Base-by-base conservation (phyloP, 2,888 invertebrate genomes). In the Epiblema foenella region DNA sequence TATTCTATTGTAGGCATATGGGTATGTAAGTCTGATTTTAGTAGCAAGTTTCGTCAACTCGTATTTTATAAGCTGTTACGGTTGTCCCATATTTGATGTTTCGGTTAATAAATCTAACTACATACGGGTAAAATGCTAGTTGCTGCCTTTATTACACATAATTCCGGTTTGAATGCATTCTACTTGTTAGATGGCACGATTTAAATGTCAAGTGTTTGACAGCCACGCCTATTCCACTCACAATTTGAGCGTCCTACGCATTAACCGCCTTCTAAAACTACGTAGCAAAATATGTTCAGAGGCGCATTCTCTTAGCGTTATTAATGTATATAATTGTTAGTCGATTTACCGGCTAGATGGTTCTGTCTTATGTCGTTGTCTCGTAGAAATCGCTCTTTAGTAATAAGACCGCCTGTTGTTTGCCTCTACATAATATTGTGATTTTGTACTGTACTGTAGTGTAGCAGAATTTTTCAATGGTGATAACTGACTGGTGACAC, bases 181-280 rank as follows among this genome's bases (percentile, higher is more conserved):
- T 18, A 58, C 18, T 67, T n/a, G 46, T 46, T 39, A 10, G 33
- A 39, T 58, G 33, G 46, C 46, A 46, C 46, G 1, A 18, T 12
- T 51, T 49, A 64, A 69, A 69, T 69, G 69, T 51, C 69, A 69
- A 64, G 56, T 51, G 69, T 57, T 69, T 69, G 63, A 39, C 63
- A 64, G 69, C 69, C 63, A 63, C 69, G 69, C 69, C 69, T 49
- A 17, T 56, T 20, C 24, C 29, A 46, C 49, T 15, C 24, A 69
- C 63, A 63, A 58, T 56, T 24, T 51, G 12, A 51, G 10, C 24
- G 42, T 57, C 63, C 63, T 57, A 69, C 69, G 68, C 56, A 58
- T 69, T 56, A 57, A 56, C 63, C 68, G 39, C 69, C 37, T 39
- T 49, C 65, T 29, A 46, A 24, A 17, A 54, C 10, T 56, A 56